phyloP scores from a whole-genome alignment of 2,888 invertebrate genomes.

The Lumbricus terrestris region DNA sequence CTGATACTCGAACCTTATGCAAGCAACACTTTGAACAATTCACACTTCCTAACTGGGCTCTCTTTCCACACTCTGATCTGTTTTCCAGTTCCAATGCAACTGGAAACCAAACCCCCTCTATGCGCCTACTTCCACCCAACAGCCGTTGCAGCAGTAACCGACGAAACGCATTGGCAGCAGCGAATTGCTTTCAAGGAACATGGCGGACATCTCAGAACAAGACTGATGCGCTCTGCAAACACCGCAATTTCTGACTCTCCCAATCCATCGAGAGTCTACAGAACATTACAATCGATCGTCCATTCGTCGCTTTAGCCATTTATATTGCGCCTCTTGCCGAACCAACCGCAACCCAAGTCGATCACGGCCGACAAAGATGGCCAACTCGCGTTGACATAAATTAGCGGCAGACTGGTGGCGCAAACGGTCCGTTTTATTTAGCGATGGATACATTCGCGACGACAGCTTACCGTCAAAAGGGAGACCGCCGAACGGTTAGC shows the following conservation, averaged over 20 bases:
- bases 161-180: background rate
- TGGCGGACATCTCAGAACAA: background rate
- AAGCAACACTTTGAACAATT: background rate
- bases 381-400: background rate
- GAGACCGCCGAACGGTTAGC: background rate
- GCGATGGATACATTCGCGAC: background rate
- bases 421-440: background rate
- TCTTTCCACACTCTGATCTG: too few relatives aligned
- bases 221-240: background rate
- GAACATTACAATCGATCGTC: background rate
- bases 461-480: background rate
- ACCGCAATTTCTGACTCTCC: background rate
- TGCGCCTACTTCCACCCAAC: background rate
- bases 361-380: background rate
- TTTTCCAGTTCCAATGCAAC: too few relatives aligned
- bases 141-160: background rate
- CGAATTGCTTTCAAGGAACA: background rate
- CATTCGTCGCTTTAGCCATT: background rate
- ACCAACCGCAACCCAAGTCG: background rate
- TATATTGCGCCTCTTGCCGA: background rate
- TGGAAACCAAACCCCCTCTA: background rate
- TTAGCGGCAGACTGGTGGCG: background rate
- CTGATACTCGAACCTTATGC: background rate
- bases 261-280: background rate
- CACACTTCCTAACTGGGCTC: background rate